A percentile compares a stretch with the other conserved stretches of the same genome.
Evolutionary conservation across 1,140 invertebrate species (phyloP).

Genomic region (Musca vetustissima): DNA sequence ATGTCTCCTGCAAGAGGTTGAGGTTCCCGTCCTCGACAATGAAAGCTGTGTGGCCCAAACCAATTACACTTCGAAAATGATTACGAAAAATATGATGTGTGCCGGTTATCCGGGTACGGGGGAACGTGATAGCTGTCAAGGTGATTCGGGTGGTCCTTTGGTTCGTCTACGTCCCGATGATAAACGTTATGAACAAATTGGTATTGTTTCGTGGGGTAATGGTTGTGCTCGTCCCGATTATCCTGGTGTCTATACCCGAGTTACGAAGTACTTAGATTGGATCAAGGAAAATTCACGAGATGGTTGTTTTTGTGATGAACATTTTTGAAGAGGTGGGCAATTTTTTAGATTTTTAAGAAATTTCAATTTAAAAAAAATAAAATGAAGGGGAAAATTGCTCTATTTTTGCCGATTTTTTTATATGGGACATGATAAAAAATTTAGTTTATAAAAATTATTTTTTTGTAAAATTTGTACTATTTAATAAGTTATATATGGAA

Average conservation of each 20-base stretch:
- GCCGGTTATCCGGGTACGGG: constrained; percentile 76
- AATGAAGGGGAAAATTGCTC: too few species aligned
- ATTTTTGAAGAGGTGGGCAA: constrained; percentile 35
- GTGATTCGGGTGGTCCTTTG: constrained; percentile 89
- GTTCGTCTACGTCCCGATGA: constrained; percentile 70
- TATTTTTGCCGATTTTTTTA: too few species aligned
- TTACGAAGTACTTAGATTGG: constrained; percentile 76
- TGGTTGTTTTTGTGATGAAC: constrained; percentile 69
- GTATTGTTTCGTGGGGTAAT: constrained; percentile 68
- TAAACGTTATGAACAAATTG: constrained; percentile 77
- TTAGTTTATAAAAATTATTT: too few species aligned
- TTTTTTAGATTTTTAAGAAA: too few species aligned
- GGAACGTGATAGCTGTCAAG: constrained; percentile 84
- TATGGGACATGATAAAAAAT: too few species aligned
- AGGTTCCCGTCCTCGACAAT: constrained; percentile 80
- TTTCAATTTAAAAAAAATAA: not conserved
- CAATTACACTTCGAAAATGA: constrained; percentile 76
- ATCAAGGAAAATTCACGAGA: constrained; percentile 73
- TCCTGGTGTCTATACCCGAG: constrained; percentile 79
- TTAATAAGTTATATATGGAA: too few species aligned
- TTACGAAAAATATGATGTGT: constrained; percentile 84
- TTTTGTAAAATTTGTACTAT: too few species aligned
- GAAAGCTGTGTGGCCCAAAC: constrained; percentile 72
- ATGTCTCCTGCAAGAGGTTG: constrained; percentile 77
- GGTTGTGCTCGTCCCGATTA: constrained; percentile 73